Percentiles rank a stretch among this genome's conserved stretches.
phyloP scores from a whole-genome alignment of 64 coral and sea anemone genomes.

The Acropora tenuis region DNA sequence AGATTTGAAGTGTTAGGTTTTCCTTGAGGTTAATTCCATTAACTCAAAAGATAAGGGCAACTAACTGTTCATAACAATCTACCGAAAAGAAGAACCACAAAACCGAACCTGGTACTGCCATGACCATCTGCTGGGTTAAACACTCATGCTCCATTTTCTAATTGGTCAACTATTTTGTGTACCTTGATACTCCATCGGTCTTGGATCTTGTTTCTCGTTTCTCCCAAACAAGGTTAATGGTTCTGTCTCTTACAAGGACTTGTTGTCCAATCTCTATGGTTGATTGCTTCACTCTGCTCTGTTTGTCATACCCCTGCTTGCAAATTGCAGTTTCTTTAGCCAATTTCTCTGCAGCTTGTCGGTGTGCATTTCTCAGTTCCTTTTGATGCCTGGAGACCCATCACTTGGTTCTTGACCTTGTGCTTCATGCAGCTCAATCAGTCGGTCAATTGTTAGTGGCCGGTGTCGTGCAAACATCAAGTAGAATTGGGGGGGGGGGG shows the following conservation, averaged over 20 bases:
- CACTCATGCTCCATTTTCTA: constrained; percentile 45
- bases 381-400: constrained; percentile 53
- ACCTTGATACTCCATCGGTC: constrained; percentile 53
- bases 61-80: no score
- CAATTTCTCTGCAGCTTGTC: constrained; percentile 3
- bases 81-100: no score
- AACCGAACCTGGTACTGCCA: not conserved
- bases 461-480: not conserved
- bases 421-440: not conserved
- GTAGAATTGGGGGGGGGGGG: no score
- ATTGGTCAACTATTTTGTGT: constrained; percentile 47
- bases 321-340: constrained; percentile 1
- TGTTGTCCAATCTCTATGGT: not conserved
- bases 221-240: not conserved
- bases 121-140: constrained; percentile 70
- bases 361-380: constrained; percentile 20
- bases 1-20: no score
- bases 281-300: not conserved
- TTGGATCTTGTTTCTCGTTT: constrained; percentile 45
- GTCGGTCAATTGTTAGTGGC: not conserved
- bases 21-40: no score
- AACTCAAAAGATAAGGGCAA: no score
- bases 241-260: constrained; percentile 6
- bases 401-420: not conserved
- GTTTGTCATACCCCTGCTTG: constrained; percentile 36